Conservation (phyloP, 1,140 invertebrate species). For the Drosophila parvula region DNA sequence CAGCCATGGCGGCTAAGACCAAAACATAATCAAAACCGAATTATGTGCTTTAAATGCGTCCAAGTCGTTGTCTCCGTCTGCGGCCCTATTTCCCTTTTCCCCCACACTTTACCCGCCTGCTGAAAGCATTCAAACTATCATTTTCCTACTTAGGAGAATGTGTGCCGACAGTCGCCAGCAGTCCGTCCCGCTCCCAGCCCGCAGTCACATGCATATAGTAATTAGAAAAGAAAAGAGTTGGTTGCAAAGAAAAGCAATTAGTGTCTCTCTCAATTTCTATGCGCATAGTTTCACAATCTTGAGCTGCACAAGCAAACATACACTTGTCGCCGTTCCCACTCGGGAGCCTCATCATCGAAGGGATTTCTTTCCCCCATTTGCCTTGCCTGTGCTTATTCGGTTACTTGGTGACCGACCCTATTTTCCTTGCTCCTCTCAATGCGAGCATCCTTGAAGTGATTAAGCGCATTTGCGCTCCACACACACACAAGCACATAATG, state of each 20-base stretch:
- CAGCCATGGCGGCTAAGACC: conserved; percentile 54
- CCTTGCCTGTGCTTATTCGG: conserved; percentile 38
- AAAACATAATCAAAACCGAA: conserved; percentile 83
- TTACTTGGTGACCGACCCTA: conserved; percentile 57
- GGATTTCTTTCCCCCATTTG: conserved; percentile 14
- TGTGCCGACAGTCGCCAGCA: conserved; percentile 79
- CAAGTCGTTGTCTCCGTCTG: conserved; percentile 39
- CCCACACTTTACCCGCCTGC: conserved; percentile 28
- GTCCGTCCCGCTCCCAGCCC: conserved; percentile 39
- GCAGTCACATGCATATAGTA: conserved; percentile 65
- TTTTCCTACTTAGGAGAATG: conserved; percentile 81
- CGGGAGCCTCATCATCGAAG: conserved; percentile 21
- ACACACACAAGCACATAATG: conserved; percentile 20
- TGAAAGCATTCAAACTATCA: conserved; percentile 80
- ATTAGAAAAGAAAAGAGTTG: conserved; percentile 83
- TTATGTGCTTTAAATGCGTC: conserved; percentile 82
- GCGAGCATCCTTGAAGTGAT: conserved; percentile 61
- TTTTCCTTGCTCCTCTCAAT: conserved; percentile 10
- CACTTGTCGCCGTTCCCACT: conserved; percentile 20
- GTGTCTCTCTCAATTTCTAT: conserved; percentile 81
- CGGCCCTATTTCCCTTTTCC: conserved; percentile 11
- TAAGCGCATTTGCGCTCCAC: conserved; percentile 69
- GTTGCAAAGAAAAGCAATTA: conserved; percentile 79
- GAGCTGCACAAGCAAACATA: conserved; percentile 58
- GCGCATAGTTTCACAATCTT: conserved; percentile 62